Base-by-base conservation (phyloP, 2,113 vertebrate species). In the Eupsittula cactorum region DNA sequence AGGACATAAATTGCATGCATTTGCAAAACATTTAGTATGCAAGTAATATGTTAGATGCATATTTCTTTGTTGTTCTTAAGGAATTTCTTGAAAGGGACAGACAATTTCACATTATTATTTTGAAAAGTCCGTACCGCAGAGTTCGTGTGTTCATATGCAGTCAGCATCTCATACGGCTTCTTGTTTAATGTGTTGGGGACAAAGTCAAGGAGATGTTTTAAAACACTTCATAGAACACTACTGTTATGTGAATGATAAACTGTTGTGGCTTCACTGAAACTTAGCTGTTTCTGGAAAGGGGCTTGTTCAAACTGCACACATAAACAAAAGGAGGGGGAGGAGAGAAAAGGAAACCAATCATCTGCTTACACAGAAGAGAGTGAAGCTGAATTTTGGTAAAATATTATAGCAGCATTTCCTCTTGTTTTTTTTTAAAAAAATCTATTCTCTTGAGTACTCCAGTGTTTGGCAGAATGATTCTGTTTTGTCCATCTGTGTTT, bases 401-500 rank as follows among this genome's bases (percentile, higher is more conserved):
- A 83, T 94, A 94, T 75, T 84, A 90, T 73, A 92, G 83, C 88
- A 93, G 63, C 74, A 78, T 92, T 96, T 97, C 88, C 71, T 91
- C 55, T 64, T 81, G 17, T 42, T 42, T 55, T 41, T 42, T 4
- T 0, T 7, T 8, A 7, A 39, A 47, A 67, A 83, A 63, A 57
- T 68, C n/a, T 77, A 82, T 90, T 88, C 78, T 92, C 42, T 90
- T 77, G 88, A 71, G 89, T 93, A 70, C 90, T 97, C 85, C n/a
- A 92, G 4, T 89, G 93, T 96, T 97, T 97, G 97, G 93, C 85
- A 96, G 92, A 90, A 73, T 35, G 1, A 90, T 94, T 96, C 92
- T 96, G 44, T 96, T 97, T 88, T 93, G 86, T 84, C 95, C 94
- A 97, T 97, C 95, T 98, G 96, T 95, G 96, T 97, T 95, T 97